Conservation (phyloP, 2,113 vertebrate genomes). For the Zosterops pallidus region DNA sequence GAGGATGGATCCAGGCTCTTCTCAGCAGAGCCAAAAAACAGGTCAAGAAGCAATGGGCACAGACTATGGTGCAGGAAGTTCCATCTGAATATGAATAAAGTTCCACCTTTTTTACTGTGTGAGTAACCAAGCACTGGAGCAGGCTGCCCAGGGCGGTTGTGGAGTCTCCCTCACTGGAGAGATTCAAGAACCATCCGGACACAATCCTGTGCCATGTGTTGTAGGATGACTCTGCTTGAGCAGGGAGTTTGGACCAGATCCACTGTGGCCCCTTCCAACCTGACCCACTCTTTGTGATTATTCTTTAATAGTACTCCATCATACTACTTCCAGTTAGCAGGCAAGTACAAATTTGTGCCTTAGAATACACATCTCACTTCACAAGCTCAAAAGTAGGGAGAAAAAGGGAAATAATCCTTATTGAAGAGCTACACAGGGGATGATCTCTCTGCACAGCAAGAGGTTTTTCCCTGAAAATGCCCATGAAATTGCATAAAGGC, state of each 20-base stretch:
- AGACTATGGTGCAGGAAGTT: neutral
- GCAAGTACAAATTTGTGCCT: neutral
- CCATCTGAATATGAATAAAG: neutral
- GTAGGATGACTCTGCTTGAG: neutral
- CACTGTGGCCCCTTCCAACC: neutral
- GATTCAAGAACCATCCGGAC: neutral
- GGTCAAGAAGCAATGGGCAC: neutral
- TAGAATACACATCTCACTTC: neutral
- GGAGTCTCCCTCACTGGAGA: neutral
- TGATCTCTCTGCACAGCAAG: neutral
- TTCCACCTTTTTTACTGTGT: neutral
- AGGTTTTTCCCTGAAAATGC: neutral
- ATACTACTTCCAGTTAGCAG: neutral
- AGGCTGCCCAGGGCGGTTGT: rapidly evolving
- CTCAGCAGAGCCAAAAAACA: neutral
- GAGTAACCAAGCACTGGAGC: neutral
- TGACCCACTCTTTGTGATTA: neutral
- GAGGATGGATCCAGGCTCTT: neutral
- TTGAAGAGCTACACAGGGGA: neutral
- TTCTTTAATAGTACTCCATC: neutral
- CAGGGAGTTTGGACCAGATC: neutral
- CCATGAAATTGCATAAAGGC: neutral
- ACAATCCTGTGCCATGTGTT: neutral
- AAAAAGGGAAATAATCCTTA: neutral
- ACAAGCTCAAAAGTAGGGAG: neutral